Evolutionary conservation across 2,797 vertebrate species (phyloP).

Genomic region (Eurystomus glaucurus): DNA sequence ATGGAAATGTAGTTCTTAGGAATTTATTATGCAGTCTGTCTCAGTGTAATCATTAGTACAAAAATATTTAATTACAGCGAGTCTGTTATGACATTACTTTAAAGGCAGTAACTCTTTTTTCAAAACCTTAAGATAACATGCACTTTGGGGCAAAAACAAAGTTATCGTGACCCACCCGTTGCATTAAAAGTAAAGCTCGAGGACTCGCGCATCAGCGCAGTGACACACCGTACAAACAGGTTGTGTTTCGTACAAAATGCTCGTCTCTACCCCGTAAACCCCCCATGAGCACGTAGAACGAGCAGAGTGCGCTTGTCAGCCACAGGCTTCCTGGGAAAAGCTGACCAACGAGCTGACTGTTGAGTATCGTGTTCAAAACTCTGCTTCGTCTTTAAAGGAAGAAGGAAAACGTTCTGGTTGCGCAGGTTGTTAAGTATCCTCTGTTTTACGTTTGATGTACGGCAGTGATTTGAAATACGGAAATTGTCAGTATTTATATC

Average conservation of each 20-base stretch:
- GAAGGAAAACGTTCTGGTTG: constrained; percentile 63
- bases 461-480: constrained; percentile 69
- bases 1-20: constrained; percentile 79
- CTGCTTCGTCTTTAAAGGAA: constrained; percentile 45
- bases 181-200: constrained; percentile 31
- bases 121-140: constrained; percentile 67
- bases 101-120: constrained; percentile 77
- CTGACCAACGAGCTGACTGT: constrained; percentile 37
- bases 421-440: constrained; percentile 77
- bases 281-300: neutral
- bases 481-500: constrained; percentile 73
- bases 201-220: neutral
- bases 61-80: constrained; percentile 88
- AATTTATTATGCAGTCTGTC: constrained; percentile 82
- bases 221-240: constrained; percentile 14
- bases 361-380: constrained; percentile 50
- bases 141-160: constrained; percentile 75
- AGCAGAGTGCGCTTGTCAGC: constrained; percentile 3
- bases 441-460: constrained; percentile 73
- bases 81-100: constrained; percentile 85
- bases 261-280: constrained; percentile 17
- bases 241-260: neutral
- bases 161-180: constrained; percentile 54
- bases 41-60: constrained; percentile 82
- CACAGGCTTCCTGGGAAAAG: constrained; percentile 9